phyloP scores from a whole-genome alignment of 2,888 invertebrate species.

The Cactoblastis cactorum region DNA sequence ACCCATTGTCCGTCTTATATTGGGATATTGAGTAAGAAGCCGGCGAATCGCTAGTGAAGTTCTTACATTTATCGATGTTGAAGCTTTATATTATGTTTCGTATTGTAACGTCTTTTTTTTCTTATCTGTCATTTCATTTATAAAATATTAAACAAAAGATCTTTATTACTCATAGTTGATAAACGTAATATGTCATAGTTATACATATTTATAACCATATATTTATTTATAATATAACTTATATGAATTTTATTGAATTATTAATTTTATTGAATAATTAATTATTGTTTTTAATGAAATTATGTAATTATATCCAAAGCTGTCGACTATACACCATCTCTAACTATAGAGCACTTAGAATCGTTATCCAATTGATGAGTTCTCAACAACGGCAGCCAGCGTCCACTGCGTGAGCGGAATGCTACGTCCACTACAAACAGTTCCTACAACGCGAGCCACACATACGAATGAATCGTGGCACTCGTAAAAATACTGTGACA shows the following conservation, averaged over 20 bases:
- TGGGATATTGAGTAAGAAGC: constrained; percentile 10
- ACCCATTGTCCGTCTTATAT: constrained; percentile 5
- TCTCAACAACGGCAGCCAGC: not conserved
- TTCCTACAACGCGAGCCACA: not conserved
- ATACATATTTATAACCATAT: no score
- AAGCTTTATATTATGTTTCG: no score
- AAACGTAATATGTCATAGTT: no score
- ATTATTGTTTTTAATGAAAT: no score
- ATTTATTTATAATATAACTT: no score
- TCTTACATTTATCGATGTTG: not conserved
- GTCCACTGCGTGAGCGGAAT: not conserved
- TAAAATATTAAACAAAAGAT: no score
- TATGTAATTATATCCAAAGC: no score
- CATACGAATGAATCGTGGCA: not conserved
- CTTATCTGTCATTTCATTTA: not conserved
- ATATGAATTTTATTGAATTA: no score
- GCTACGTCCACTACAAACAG: not conserved
- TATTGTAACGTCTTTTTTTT: not conserved
- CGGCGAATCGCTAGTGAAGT: not conserved
- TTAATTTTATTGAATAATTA: no score
- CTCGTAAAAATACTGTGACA: not conserved
- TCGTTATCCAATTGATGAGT: constrained; percentile 9
- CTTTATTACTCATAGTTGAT: no score
- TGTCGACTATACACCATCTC: not conserved
- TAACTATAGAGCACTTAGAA: constrained; percentile 2